These are phyloP conservation scores for Cinclus mexicanus DNA, from an alignment of 2,113 vertebrate species.

Conservation along the genomic window DNA sequence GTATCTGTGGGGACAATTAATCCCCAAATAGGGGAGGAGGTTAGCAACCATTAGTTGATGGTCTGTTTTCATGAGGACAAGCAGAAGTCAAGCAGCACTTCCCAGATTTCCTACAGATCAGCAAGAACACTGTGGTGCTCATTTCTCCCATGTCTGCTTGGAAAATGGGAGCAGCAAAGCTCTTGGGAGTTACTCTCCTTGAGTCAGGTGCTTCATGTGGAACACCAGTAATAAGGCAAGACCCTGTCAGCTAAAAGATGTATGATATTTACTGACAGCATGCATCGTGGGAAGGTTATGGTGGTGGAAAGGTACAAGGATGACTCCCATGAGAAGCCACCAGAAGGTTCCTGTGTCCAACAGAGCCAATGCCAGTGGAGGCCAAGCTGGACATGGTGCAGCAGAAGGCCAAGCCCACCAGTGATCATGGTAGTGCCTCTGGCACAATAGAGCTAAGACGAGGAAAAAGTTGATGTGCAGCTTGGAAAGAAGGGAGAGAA, in stretches of 20 bases:
- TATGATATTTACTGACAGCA: neutral
- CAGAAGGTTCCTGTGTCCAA: neutral
- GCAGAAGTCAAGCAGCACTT: neutral
- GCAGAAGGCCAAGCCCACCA: fast-evolving
- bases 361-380: neutral
- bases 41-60: neutral
- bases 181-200: neutral
- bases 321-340: neutral
- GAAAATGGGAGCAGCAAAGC: neutral
- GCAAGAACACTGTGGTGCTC: neutral
- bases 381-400: fast-evolving
- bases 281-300: neutral
- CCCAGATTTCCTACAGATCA: neutral
- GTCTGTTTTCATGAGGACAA: neutral
- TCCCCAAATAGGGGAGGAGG: neutral
- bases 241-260: neutral
- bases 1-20: neutral
- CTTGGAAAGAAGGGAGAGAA: neutral
- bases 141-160: fast-evolving
- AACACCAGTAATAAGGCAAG: neutral
- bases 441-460: neutral
- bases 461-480: neutral
- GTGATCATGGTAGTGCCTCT: neutral
- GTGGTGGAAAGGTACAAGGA: neutral
- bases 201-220: neutral